Evolutionary conservation across 2,113 vertebrate genomes (phyloP).

Genomic region (Engraulis encrasicolus): DNA sequence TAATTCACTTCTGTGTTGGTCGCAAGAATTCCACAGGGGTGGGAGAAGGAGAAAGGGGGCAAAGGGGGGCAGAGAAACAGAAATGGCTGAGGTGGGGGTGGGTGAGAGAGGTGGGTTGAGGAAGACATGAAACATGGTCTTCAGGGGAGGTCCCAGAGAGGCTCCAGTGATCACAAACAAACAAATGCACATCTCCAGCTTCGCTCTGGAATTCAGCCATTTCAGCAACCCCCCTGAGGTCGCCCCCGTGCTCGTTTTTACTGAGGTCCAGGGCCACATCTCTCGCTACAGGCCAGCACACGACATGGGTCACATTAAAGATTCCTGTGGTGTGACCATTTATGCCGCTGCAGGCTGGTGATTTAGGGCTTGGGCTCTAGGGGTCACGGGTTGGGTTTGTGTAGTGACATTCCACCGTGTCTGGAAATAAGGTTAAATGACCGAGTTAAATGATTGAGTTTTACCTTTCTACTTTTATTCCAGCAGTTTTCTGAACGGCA

Average conservation of each 20-base stretch:
- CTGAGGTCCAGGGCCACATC: background rate
- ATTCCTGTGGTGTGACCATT: too few relatives aligned
- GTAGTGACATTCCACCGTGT: too few relatives aligned
- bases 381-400: too few relatives aligned
- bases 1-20: background rate
- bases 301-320: too few relatives aligned
- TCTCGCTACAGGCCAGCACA: background rate
- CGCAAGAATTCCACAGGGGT: background rate
- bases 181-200: background rate
- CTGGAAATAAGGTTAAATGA: too few relatives aligned
- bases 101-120: too few relatives aligned
- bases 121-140: background rate
- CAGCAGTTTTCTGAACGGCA: too few relatives aligned
- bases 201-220: background rate
- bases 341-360: too few relatives aligned
- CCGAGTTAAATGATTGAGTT: too few relatives aligned
- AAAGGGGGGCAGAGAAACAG: background rate
- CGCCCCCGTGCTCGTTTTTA: background rate
- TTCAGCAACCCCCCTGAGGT: background rate
- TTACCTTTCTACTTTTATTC: too few relatives aligned
- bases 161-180: background rate
- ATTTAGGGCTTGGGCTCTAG: too few relatives aligned
- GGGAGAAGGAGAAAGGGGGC: too few relatives aligned
- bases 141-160: background rate
- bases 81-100: background rate